phyloP scores from a whole-genome alignment of 53 echinoderm and acorn worm species.

The Hippasteria phrygiana region DNA sequence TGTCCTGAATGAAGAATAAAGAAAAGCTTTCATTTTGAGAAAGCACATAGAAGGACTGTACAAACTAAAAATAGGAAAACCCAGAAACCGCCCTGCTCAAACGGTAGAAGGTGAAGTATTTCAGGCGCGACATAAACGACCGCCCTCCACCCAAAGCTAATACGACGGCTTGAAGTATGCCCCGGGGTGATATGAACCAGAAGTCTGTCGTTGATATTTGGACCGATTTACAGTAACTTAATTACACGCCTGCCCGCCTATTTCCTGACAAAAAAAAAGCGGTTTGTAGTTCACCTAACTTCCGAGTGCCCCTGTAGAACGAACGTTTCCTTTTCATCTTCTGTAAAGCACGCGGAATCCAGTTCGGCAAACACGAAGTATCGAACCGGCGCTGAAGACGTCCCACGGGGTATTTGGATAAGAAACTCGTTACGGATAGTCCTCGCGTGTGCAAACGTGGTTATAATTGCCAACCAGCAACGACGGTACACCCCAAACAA shows the following conservation, averaged over 20 bases:
- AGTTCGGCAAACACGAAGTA: not conserved
- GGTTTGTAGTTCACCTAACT: not conserved
- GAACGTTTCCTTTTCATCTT: constrained; percentile 3
- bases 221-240: constrained; percentile 9
- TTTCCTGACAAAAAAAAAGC: not conserved
- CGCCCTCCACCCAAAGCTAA: too few species aligned
- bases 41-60: too few species aligned
- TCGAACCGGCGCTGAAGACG: not conserved
- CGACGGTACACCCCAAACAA: not conserved
- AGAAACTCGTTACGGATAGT: not conserved
- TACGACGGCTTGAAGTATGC: not conserved
- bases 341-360: not conserved
- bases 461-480: not conserved
- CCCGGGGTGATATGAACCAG: not conserved
- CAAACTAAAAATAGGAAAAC: too few species aligned
- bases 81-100: too few species aligned
- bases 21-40: too few species aligned
- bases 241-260: not conserved
- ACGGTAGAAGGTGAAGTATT: too few species aligned
- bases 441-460: not conserved
- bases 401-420: constrained; percentile 3
- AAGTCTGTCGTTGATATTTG: not conserved
- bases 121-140: too few species aligned
- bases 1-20: too few species aligned
- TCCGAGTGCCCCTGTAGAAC: not conserved